These are phyloP conservation scores for Aproaerema taeniolella DNA, from an alignment of 2,888 invertebrate genomes.

Conservation along the genomic window DNA sequence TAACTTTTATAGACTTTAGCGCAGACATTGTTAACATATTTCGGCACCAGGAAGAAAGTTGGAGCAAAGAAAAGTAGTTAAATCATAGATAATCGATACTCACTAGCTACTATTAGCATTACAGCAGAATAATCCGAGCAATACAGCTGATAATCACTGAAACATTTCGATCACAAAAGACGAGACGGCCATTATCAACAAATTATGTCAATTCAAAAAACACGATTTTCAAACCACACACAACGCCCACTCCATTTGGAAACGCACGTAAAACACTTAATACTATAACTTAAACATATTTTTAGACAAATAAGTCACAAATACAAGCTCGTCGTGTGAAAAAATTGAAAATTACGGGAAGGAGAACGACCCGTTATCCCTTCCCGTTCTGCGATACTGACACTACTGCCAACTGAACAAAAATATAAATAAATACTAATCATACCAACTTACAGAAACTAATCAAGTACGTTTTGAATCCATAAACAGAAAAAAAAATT, in stretches of 20 bases:
- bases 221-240: constrained; percentile 40
- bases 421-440: constrained; percentile 52
- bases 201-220: constrained; percentile 42
- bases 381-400: constrained; percentile 40
- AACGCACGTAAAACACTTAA: constrained; percentile 29
- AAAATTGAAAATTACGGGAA: constrained; percentile 40
- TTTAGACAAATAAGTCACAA: constrained; percentile 51
- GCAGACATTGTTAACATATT: too few relatives aligned
- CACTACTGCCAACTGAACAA: constrained; percentile 47
- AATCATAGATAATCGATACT: constrained; percentile 25
- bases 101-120: constrained; percentile 50
- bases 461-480: too few relatives aligned
- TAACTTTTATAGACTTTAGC: background rate
- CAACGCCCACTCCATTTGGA: constrained; percentile 22
- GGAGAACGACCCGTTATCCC: constrained; percentile 42
- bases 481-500: too few relatives aligned
- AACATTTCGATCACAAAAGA: constrained; percentile 48
- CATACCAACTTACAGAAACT: constrained; percentile 13
- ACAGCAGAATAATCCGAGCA: constrained; percentile 36
- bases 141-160: constrained; percentile 41
- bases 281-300: constrained; percentile 31
- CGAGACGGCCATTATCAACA: constrained; percentile 56
- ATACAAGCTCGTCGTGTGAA: constrained; percentile 47
- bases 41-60: too few relatives aligned
- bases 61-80: too few relatives aligned